Conservation (phyloP, 2,888 invertebrate genomes). For the Scaptomyza caliginosa region DNA sequence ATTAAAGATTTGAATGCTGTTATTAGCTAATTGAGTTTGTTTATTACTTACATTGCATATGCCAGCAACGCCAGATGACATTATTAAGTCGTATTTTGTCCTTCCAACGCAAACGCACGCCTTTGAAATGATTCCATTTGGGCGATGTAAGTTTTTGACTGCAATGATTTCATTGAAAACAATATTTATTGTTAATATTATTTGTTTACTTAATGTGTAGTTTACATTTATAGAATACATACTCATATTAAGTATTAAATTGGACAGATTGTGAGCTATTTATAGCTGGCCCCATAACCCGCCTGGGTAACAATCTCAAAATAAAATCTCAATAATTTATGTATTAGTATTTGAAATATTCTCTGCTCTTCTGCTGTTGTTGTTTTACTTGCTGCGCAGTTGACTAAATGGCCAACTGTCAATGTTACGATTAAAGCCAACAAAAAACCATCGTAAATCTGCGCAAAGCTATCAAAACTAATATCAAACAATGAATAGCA, state of each 20-base stretch:
- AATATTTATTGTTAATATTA: too few species aligned
- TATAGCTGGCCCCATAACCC: constrained; percentile 53
- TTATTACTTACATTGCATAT: constrained; percentile 95
- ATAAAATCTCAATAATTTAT: constrained; percentile 45
- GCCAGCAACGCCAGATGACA: constrained; percentile 99
- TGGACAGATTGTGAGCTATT: constrained; percentile 43
- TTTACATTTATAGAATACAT: constrained; percentile 17
- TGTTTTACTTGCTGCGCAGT: constrained; percentile 3
- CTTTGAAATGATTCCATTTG: constrained; percentile 99
- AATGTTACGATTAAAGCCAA: constrained; percentile 10
- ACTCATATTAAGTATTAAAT: constrained; percentile 36
- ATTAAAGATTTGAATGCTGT: too few species aligned
- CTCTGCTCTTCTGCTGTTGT: neutral
- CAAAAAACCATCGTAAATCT: constrained; percentile 11
- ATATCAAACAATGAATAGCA: constrained; percentile 30
- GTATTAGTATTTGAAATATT: neutral
- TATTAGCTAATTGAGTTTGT: too few species aligned
- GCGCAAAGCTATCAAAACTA: constrained; percentile 1
- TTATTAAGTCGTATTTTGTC: constrained; percentile 99
- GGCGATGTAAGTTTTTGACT: constrained; percentile 99
- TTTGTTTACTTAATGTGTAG: too few species aligned
- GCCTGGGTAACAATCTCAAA: constrained; percentile 44
- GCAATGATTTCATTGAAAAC: too few species aligned
- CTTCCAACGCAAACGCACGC: constrained; percentile 97
- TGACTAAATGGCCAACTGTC: constrained; percentile 11